Base-by-base conservation (phyloP, 2,888 invertebrate genomes). In the Diachrysia chrysitis region DNA sequence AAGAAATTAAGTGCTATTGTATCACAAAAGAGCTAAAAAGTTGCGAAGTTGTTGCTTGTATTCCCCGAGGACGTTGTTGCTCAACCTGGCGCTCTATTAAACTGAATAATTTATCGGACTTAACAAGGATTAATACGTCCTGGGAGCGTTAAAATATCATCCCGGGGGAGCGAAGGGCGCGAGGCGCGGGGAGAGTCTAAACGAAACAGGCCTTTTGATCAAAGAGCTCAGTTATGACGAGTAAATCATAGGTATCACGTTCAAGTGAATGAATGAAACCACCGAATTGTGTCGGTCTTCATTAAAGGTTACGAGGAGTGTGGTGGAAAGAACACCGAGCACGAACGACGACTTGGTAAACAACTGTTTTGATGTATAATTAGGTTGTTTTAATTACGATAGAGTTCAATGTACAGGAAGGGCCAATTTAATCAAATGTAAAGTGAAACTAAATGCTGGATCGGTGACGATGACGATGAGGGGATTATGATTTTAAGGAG, bases 41-140 rank as follows among this genome's bases (percentile, higher is more conserved):
- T 85, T 82, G 62, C 63, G n/a, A 61, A 69, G 70, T 59, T 58
- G 61, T 59, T 64, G 19, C 19, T 64, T 61, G 76, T 75, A 67
- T n/a, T 66, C 71, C 79, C 69, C 72, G 21, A 53, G 63, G 76
- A 74, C 73, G 72, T 65, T 73, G 79, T 76, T 60, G 69, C 69
- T 71, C 66, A 74, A 71, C 73, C 62, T 77, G 69, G 63, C 66
- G 72, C 67, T 66, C 63, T 46, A 61, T 83, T 83, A 81, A 85
- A 82, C 86, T 92, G 90, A 92, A 93, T 93, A 90, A 93, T 92
- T 92, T 87, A 93, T 90, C 82, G 85, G 87, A 85, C 89, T 90
- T 91, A 91, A 91, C 89, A 86, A 88, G 90, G 90, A 91, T 92
- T 93, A 92, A 92, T 90, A 89, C 83, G 86, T 87, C 87, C 79